Conservation (phyloP, 2,888 invertebrate genomes). For the Endotricha flammealis region DNA sequence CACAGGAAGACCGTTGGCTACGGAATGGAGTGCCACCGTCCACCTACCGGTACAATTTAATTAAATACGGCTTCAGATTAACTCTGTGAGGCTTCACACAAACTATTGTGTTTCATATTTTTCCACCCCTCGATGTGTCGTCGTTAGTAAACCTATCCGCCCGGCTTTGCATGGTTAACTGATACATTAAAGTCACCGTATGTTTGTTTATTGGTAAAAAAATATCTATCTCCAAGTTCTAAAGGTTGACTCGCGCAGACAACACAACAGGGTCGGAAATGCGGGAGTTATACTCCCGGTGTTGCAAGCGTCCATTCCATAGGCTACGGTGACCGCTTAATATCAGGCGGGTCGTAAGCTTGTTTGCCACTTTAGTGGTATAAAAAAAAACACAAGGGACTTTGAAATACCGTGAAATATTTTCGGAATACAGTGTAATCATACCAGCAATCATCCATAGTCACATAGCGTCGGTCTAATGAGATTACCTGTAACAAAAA, state of each 20-base stretch:
- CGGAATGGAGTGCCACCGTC: conserved; percentile 52
- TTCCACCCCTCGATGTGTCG: conserved; percentile 36
- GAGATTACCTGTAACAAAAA: conserved; percentile 70
- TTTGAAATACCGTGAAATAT: no score
- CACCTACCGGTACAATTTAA: conserved; percentile 68
- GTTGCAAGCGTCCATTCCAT: no score
- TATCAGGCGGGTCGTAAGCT: no score
- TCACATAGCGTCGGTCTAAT: conserved; percentile 27
- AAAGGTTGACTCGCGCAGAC: no score
- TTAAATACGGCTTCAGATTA: conserved; percentile 78
- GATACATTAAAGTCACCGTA: no score
- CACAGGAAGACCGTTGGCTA: conserved; percentile 40
- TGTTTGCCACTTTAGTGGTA: no score
- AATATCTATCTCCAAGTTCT: no score
- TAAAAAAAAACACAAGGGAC: no score
- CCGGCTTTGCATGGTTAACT: background rate
- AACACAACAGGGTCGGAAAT: no score
- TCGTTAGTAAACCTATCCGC: conserved; percentile 20
- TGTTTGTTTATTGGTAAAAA: no score
- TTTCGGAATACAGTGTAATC: conserved; percentile 1
- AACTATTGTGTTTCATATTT: conserved; percentile 70
- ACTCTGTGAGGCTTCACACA: conserved; percentile 65
- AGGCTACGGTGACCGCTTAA: no score
- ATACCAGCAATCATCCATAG: background rate
- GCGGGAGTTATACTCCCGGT: no score